A percentile compares a stretch with the other conserved stretches of the same genome.
phyloP scores from a whole-genome alignment of 2,797 vertebrate species.

The Champsocephalus gunnari region DNA sequence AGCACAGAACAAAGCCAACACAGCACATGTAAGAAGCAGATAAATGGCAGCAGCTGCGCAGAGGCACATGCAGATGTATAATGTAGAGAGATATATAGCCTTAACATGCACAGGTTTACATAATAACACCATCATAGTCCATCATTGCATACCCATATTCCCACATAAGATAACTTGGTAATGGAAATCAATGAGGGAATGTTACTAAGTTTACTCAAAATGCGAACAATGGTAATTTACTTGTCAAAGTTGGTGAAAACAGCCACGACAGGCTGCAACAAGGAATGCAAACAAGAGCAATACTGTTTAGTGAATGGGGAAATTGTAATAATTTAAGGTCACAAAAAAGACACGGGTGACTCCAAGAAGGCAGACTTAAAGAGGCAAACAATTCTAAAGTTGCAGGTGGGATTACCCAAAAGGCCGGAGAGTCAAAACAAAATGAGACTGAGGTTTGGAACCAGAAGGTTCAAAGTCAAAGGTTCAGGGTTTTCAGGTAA shows the following conservation, averaged over 20 bases:
- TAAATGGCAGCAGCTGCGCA: conserved; percentile 35
- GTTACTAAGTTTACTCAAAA: neutral
- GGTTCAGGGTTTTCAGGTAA: neutral
- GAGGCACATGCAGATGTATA: conserved; percentile 2
- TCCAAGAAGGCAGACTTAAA: neutral
- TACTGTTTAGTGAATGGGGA: neutral
- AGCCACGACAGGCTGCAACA: too few species aligned
- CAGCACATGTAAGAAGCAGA: conserved; percentile 36
- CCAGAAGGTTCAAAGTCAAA: neutral
- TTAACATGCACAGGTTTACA: neutral
- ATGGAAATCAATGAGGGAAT: neutral
- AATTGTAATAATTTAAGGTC: neutral
- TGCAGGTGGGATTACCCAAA: neutral
- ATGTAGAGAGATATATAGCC: neutral
- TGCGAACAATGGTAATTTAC: neutral
- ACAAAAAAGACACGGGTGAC: neutral
- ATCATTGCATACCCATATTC: neutral
- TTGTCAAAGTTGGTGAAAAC: neutral
- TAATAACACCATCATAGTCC: neutral
- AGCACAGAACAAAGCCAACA: conserved; percentile 38
- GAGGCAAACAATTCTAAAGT: neutral
- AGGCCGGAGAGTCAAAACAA: neutral
- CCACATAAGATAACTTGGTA: neutral
- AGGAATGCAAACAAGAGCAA: neutral
- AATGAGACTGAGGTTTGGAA: neutral